A percentile compares a stretch with the other conserved stretches of the same genome.
phyloP scores from a whole-genome alignment of 2,888 invertebrate genomes.

The Macrosiphum euphorbiae region DNA sequence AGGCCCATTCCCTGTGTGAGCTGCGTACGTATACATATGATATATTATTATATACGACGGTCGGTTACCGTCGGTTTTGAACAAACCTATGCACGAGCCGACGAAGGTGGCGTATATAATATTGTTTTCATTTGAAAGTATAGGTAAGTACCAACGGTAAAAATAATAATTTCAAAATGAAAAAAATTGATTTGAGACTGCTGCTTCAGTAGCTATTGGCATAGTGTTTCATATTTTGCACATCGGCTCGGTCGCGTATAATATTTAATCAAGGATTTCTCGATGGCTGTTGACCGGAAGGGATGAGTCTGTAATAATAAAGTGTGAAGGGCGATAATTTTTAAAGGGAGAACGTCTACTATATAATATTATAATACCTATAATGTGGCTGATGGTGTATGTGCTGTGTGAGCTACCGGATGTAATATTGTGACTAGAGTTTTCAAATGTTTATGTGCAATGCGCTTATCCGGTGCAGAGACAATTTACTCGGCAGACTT shows the following conservation, averaged over 20 bases:
- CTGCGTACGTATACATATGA: neutral
- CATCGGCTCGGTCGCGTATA: neutral
- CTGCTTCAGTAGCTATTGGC: neutral
- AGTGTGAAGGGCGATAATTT: neutral
- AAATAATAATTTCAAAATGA: neutral
- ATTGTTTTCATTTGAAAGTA: neutral
- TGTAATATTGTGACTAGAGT: neutral
- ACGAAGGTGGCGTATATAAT: neutral
- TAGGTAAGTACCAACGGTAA: neutral
- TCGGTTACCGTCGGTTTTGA: neutral
- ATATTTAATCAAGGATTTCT: no score
- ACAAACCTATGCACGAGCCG: neutral
- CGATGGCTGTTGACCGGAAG: neutral
- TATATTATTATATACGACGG: neutral
- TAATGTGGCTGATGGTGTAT: neutral
- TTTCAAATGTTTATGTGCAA: neutral
- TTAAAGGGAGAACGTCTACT: neutral
- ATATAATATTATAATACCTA: neutral
- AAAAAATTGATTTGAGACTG: neutral
- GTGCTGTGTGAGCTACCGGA: neutral
- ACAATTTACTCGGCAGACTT: neutral
- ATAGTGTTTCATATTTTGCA: neutral
- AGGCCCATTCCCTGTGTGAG: neutral
- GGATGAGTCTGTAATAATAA: neutral
- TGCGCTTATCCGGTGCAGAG: neutral